Conservation (phyloP, 2,888 invertebrate genomes). For the Callinectes sapidus region DNA sequence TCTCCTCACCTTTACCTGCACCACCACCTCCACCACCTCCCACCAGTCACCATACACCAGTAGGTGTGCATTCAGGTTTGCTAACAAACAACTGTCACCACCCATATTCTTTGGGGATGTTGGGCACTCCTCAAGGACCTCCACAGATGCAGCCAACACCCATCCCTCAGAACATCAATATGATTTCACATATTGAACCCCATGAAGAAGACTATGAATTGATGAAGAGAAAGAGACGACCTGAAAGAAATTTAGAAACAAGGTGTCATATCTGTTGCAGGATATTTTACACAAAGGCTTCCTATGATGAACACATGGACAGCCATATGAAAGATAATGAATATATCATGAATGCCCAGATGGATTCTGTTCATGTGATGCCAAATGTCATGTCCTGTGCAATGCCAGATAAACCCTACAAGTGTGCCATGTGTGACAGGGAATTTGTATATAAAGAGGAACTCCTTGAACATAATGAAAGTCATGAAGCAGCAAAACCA, state of each 20-base stretch:
- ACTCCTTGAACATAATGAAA: slow-evolving; percentile 64
- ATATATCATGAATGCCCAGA: slow-evolving; percentile 61
- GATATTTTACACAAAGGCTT: slow-evolving; percentile 63
- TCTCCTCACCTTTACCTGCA: slow-evolving; percentile 59
- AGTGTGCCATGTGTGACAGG: slow-evolving; percentile 71
- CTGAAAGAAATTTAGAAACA: slow-evolving; percentile 55
- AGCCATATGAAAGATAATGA: slow-evolving; percentile 64
- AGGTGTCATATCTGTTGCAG: slow-evolving; percentile 63
- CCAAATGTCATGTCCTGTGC: slow-evolving; percentile 61
- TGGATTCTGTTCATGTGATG: slow-evolving; percentile 52
- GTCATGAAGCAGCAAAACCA: slow-evolving; percentile 72
- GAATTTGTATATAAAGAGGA: slow-evolving; percentile 71
- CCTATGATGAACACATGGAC: slow-evolving; percentile 68
- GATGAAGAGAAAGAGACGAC: slow-evolving; percentile 57
- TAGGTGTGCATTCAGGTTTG: slow-evolving; percentile 22
- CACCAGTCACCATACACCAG: slow-evolving; percentile 41
- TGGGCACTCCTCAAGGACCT: slow-evolving; percentile 45
- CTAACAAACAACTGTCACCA: slow-evolving; percentile 48
- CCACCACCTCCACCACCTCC: slow-evolving; percentile 43
- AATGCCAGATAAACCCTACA: slow-evolving; percentile 69
- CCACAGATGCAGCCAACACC: slow-evolving; percentile 50
- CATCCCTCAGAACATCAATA: slow-evolving; percentile 52
- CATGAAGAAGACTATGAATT: slow-evolving; percentile 58
- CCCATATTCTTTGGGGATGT: slow-evolving; percentile 48
- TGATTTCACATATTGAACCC: slow-evolving; percentile 49